Conservation (phyloP, 2,113 vertebrate genomes). For the Empidonax alnorum region DNA sequence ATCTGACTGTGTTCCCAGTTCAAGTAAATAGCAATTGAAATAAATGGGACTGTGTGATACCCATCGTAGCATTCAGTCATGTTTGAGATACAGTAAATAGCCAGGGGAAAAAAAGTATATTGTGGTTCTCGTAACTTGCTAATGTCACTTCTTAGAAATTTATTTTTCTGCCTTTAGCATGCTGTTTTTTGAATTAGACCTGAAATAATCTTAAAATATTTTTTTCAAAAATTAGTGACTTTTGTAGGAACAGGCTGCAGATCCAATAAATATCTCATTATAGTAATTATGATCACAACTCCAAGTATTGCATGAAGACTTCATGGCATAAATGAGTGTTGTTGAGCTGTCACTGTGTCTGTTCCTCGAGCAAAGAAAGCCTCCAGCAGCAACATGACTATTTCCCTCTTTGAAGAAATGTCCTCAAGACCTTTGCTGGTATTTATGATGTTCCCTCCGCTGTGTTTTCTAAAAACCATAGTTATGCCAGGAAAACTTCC, state of each 20-base stretch:
- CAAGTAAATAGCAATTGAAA: slow-evolving; percentile 28
- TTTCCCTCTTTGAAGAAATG: neutral
- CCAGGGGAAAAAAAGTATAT: neutral
- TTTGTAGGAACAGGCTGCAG: neutral
- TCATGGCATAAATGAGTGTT: neutral
- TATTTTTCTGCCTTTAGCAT: neutral
- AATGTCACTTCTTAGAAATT: neutral
- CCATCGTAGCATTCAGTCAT: neutral
- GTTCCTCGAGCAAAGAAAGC: neutral
- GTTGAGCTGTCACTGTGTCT: neutral
- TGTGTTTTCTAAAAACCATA: neutral
- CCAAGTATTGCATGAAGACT: neutral
- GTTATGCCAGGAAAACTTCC: neutral
- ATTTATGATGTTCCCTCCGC: neutral
- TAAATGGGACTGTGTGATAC: neutral
- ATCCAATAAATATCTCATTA: neutral
- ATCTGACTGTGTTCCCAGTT: neutral
- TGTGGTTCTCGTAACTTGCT: neutral
- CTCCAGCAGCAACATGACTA: neutral
- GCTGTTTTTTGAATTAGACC: neutral
- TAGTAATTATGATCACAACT: neutral
- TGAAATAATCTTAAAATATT: neutral
- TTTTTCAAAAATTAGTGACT: neutral
- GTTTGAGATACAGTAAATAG: neutral
- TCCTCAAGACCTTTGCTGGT: neutral